phyloP scores from a whole-genome alignment of 2,888 invertebrate species.

The Alentia gelatinosa region DNA sequence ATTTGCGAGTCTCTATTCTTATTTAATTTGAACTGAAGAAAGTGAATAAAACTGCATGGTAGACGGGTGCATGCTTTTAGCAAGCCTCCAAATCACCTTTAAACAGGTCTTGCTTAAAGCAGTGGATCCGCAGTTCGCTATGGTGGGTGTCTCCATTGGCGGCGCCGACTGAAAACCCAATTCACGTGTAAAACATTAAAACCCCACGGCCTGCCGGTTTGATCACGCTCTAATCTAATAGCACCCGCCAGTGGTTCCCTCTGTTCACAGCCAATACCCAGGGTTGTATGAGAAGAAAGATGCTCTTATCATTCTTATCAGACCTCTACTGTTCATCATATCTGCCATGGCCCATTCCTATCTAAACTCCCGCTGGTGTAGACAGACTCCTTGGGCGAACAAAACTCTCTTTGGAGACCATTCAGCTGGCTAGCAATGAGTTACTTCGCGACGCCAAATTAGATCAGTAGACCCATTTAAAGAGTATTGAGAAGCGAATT shows the following conservation, averaged over 20 bases:
- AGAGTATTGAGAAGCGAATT: slow-evolving; percentile 38
- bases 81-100: too few relatives aligned
- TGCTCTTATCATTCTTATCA: not conserved
- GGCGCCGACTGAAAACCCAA: not conserved
- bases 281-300: not conserved
- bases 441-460: slow-evolving; percentile 25
- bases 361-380: not conserved
- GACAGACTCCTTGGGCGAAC: slow-evolving; percentile 5
- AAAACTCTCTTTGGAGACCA: slow-evolving; percentile 6
- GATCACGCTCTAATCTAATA: not conserved
- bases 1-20: too few relatives aligned
- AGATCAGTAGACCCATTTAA: slow-evolving; percentile 42
- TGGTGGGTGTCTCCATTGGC: too few relatives aligned
- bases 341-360: not conserved
- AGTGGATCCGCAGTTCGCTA: too few relatives aligned
- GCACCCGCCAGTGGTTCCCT: not conserved
- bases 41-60: too few relatives aligned
- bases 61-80: too few relatives aligned
- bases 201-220: not conserved
- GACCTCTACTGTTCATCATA: not conserved
- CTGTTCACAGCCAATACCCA: too few relatives aligned
- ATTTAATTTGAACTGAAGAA: too few relatives aligned
- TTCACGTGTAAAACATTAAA: not conserved
- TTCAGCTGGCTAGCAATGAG: not conserved
- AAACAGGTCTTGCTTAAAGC: too few relatives aligned